Conservation (phyloP, 1,140 invertebrate species). For the Cotesia glomerata region DNA sequence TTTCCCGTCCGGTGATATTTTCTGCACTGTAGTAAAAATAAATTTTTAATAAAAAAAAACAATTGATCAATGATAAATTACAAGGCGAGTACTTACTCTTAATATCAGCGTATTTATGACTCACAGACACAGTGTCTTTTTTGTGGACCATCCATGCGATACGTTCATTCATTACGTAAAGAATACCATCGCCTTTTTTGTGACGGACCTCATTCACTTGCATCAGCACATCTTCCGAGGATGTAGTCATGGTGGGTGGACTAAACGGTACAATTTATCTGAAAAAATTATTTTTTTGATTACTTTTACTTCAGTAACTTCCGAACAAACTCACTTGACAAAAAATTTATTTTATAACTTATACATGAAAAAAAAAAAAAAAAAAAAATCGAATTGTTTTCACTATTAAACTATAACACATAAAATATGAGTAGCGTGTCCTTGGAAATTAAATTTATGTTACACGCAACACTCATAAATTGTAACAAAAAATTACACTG, state of each 20-base stretch:
- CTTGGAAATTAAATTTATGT: slow-evolving; percentile 39
- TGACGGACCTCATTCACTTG: slow-evolving; percentile 91
- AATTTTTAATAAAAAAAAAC: slow-evolving; percentile 15
- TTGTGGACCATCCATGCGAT: slow-evolving; percentile 96
- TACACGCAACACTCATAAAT: slow-evolving; percentile 7
- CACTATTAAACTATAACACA: slow-evolving; percentile 30
- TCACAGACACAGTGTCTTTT: slow-evolving; percentile 87
- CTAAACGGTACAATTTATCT: slow-evolving; percentile 43
- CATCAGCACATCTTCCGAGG: slow-evolving; percentile 91
- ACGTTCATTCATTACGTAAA: slow-evolving; percentile 95
- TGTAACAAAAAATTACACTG: slow-evolving; percentile 1
- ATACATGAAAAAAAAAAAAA: too few relatives aligned
- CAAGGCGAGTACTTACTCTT: slow-evolving; percentile 74
- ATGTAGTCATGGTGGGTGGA: slow-evolving; percentile 73
- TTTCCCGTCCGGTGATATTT: slow-evolving; percentile 98
- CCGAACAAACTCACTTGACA: too few relatives aligned
- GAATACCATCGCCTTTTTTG: slow-evolving; percentile 94
- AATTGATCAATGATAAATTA: neutral
- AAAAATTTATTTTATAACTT: too few relatives aligned
- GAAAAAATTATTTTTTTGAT: slow-evolving; percentile 27
- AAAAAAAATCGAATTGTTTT: neutral
- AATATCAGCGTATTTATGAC: slow-evolving; percentile 94
- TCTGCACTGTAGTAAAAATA: slow-evolving; percentile 80
- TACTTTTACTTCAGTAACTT: slow-evolving; percentile 3
- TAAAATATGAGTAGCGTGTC: slow-evolving; percentile 38